Conservation (phyloP, 1,140 invertebrate genomes). For the Battus philenor region DNA sequence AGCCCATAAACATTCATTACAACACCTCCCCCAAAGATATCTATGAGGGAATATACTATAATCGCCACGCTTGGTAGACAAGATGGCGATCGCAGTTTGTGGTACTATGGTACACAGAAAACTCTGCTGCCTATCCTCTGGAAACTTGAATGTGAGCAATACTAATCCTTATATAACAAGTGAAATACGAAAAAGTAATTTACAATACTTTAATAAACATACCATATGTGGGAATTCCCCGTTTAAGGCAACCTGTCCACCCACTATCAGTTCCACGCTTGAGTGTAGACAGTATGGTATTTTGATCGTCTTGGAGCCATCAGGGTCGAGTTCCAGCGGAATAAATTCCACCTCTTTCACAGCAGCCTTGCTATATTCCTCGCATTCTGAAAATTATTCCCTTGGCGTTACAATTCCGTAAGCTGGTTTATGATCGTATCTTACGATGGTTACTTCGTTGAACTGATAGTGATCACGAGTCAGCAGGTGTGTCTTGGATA, state of each 20-base stretch:
- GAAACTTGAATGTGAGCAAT: no score
- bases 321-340: not conserved
- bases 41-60: no score
- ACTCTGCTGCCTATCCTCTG: no score
- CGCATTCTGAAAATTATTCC: constrained; percentile 11
- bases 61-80: no score
- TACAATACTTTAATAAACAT: no score
- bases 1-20: no score
- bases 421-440: not conserved
- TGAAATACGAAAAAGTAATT: no score
- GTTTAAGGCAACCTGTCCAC: not conserved
- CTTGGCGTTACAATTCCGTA: no score
- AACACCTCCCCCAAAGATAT: no score
- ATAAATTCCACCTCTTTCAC: not conserved
- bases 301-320: not conserved
- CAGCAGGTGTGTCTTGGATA: not conserved
- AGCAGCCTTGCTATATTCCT: constrained; percentile 3
- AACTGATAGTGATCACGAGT: not conserved
- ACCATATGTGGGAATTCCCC: constrained; percentile 10
- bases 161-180: no score
- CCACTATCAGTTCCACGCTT: not conserved
- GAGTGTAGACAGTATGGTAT: not conserved
- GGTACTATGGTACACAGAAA: no score
- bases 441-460: not conserved
- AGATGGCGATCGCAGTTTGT: no score